Base-by-base conservation (phyloP, 2,797 vertebrate species). In the Meda fulgida region DNA sequence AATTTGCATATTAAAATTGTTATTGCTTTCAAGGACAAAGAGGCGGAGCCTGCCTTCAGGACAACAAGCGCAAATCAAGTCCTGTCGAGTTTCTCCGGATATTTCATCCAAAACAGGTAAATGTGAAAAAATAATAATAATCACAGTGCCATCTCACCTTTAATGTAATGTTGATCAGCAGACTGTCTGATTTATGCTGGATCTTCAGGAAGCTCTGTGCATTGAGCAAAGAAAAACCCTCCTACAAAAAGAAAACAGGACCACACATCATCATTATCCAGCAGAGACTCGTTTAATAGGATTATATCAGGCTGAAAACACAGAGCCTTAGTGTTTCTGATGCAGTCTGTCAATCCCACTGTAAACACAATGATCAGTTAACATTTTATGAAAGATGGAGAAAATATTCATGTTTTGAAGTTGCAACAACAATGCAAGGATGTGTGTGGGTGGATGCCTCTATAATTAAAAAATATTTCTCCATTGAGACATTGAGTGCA, bases 151-250 rank as follows among this genome's bases (percentile, higher is more conserved):
- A 11, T 84, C 94, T 94, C 92, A 96, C 98, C 95, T 96, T 95
- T 80, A 93, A 40, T 26, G 92, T 96, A 23, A 96, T 93, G 80
- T 88, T 92, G 89, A 99, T 94, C 80, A 98, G 92, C 84, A 99
- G 92, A 89, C 94, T 96, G 85, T 98, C 97, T 86, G 90, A 90
- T 88, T 93, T 97, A 87, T 94, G 96, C 19, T 95, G 94, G 80
- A 97, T 91, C 92, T 96, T 97, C 87, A 97, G 85, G 92, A 92
- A 96, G 60, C 94, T 94, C 65, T 93, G 92, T 81, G 93, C 93
- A 85, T 93, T 91, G 10, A 95, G 89, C 86, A 98, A 91, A 48
- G 95, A 96, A 83, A 98, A 95, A 8, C 96, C 95, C 92, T 97
- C 97, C 98, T 99, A 91, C 93, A 94, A 23, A 92, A 18, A 31